Percentiles rank a stretch among this genome's conserved stretches.
Conservation (phyloP, 2,797 vertebrate species). For the Periophthalmus magnuspinnatus region DNA sequence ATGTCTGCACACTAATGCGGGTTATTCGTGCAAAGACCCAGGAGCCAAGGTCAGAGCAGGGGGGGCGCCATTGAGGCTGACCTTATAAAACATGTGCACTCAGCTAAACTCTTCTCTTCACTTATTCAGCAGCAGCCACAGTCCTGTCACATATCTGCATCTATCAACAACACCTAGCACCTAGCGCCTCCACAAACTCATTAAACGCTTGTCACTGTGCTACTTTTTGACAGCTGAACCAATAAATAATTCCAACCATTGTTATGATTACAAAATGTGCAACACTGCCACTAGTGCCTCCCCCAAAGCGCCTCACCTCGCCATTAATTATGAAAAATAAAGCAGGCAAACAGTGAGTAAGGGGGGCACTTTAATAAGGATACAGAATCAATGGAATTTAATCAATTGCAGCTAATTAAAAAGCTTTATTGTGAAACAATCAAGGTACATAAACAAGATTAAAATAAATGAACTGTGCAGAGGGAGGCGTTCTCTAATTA, state of each 20-base stretch:
- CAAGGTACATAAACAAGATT: conserved; percentile 78
- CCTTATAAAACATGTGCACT: conserved; percentile 33
- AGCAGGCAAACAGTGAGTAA: conserved; percentile 38
- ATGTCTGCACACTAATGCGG: conserved; percentile 3
- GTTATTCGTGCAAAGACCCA: conserved; percentile 24
- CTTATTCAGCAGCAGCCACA: conserved; percentile 27
- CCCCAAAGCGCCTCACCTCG: conserved; percentile 28
- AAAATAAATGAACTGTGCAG: conserved; percentile 76
- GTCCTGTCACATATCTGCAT: conserved; percentile 34
- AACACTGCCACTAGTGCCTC: conserved; percentile 39
- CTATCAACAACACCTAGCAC: conserved; percentile 20
- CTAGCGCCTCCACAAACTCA: conserved; percentile 35
- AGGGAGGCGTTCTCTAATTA: conserved; percentile 71
- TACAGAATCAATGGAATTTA: conserved; percentile 75
- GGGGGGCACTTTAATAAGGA: conserved; percentile 72
- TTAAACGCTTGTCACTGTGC: conserved; percentile 46
- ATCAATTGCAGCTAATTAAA: conserved; percentile 80
- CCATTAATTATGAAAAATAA: conserved; percentile 79
- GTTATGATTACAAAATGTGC: conserved; percentile 60
- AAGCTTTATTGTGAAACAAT: conserved; percentile 75
- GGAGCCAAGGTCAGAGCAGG: conserved; percentile 55
- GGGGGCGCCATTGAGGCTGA: conserved; percentile 22
- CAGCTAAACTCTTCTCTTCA: conserved; percentile 46
- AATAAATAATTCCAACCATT: conserved; percentile 59
- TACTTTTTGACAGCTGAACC: conserved; percentile 42